A percentile compares a stretch with the other conserved stretches of the same genome.
These are phyloP conservation scores for Cavia porcellus DNA, from an alignment of 2,113 vertebrate species.

Conservation along the genomic window DNA sequence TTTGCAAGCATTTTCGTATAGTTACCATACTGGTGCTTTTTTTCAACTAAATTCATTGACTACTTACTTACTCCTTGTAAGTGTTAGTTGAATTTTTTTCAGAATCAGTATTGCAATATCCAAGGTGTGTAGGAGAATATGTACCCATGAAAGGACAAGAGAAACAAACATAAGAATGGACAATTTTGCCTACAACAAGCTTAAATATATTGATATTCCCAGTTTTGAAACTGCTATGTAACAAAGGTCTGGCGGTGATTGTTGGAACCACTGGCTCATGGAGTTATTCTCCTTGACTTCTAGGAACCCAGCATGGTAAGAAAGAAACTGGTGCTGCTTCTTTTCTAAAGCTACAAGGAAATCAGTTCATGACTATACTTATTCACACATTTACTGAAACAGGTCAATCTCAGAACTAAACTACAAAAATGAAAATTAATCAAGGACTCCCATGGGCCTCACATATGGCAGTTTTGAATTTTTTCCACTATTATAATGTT, in stretches of 20 bases:
- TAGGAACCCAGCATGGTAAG: neutral
- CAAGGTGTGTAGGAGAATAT: neutral
- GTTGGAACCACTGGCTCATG: neutral
- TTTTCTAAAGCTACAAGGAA: constrained; percentile 48
- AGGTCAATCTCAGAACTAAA: constrained; percentile 67
- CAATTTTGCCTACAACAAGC: neutral
- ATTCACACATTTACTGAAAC: constrained; percentile 61
- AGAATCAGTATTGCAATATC: constrained; percentile 5
- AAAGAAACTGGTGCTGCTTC: neutral
- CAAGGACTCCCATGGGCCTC: constrained; percentile 66
- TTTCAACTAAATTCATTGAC: neutral
- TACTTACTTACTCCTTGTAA: neutral
- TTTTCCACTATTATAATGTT: constrained; percentile 60
- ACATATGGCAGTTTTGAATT: constrained; percentile 61
- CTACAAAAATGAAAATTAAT: constrained; percentile 75
- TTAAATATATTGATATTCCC: neutral
- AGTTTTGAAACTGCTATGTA: neutral
- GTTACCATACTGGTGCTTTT: neutral
- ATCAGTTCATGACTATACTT: constrained; percentile 45
- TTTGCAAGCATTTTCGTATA: neutral
- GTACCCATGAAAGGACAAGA: neutral
- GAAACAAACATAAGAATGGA: neutral
- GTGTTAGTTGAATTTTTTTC: neutral
- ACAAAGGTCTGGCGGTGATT: neutral
- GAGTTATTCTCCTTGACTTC: neutral